phyloP scores from a whole-genome alignment of 2,888 invertebrate genomes.

The Dolomedes plantarius region DNA sequence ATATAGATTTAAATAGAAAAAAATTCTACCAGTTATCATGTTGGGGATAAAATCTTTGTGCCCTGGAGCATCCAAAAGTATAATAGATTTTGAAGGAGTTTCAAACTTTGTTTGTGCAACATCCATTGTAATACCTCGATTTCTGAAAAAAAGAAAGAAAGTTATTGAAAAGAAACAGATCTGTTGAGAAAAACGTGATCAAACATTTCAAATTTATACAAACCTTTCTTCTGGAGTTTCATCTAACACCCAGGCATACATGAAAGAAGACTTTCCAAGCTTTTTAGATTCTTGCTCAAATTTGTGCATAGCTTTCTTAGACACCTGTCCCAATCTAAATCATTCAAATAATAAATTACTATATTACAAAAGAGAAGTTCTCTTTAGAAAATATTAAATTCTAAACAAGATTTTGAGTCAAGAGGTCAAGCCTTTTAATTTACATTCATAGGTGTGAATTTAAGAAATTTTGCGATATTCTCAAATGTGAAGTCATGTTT shows the following conservation, averaged over 20 bases:
- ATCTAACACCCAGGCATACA: constrained; percentile 99
- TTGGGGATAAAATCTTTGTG: constrained; percentile 99
- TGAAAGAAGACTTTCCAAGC: constrained; percentile 97
- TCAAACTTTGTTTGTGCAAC: constrained; percentile 95
- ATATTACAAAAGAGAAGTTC: not conserved
- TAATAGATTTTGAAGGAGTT: constrained; percentile 87
- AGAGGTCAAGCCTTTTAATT: no score
- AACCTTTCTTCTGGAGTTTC: constrained; percentile 97
- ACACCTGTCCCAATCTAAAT: constrained; percentile 85
- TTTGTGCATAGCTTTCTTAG: constrained; percentile 93
- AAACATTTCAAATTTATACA: constrained; percentile 77
- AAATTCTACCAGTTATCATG: constrained; percentile 87
- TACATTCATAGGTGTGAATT: no score
- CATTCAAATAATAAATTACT: constrained; percentile 13
- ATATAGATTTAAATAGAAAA: not conserved
- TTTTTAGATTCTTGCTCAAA: constrained; percentile 97
- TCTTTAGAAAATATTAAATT: no score
- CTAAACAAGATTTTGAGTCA: no score
- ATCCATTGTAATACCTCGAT: constrained; percentile 99
- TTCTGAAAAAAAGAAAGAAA: constrained; percentile 78
- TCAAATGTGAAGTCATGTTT: no score
- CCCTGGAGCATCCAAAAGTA: constrained; percentile 96
- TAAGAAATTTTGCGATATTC: no score
- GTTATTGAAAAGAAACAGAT: no score
- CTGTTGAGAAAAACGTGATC: not conserved